phyloP scores from a whole-genome alignment of 2,888 invertebrate species.

The Nymphalis polychloros region DNA sequence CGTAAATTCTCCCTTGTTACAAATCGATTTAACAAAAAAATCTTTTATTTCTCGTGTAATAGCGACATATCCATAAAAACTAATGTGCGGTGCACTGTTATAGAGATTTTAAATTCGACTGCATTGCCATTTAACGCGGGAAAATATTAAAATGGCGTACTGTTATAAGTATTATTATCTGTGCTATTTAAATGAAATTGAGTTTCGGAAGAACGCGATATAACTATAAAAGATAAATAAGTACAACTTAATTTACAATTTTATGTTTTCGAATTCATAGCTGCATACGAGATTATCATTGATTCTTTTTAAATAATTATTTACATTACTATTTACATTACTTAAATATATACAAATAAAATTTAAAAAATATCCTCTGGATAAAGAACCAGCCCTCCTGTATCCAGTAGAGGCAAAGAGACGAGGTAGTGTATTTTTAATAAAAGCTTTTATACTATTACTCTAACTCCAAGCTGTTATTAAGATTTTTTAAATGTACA shows the following conservation, averaged over 20 bases:
- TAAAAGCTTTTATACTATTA: too few species aligned
- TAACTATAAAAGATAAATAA: neutral
- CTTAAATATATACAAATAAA: too few species aligned
- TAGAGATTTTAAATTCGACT: constrained; percentile 26
- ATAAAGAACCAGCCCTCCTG: too few species aligned
- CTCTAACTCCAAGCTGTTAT: too few species aligned
- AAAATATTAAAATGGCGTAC: constrained; percentile 19
- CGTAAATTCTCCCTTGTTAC: constrained; percentile 26
- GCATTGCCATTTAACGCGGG: constrained; percentile 18
- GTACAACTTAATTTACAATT: neutral
- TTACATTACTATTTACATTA: too few species aligned
- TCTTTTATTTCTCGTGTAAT: constrained; percentile 27
- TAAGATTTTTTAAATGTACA: too few species aligned
- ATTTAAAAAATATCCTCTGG: too few species aligned
- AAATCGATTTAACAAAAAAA: constrained; percentile 31
- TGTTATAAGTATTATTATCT: constrained; percentile 11
- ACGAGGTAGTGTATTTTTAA: too few species aligned
- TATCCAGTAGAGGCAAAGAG: too few species aligned
- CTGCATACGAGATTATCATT: too few species aligned
- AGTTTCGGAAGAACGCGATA: neutral
- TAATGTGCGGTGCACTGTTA: constrained; percentile 32
- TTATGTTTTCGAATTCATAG: too few species aligned
- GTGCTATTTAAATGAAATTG: constrained; percentile 6
- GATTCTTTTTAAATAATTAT: too few species aligned
- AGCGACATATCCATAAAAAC: constrained; percentile 36